Evolutionary conservation across 92 coral and sea anemone genomes (phyloP).

Genomic region (Meandrina meandrites): DNA sequence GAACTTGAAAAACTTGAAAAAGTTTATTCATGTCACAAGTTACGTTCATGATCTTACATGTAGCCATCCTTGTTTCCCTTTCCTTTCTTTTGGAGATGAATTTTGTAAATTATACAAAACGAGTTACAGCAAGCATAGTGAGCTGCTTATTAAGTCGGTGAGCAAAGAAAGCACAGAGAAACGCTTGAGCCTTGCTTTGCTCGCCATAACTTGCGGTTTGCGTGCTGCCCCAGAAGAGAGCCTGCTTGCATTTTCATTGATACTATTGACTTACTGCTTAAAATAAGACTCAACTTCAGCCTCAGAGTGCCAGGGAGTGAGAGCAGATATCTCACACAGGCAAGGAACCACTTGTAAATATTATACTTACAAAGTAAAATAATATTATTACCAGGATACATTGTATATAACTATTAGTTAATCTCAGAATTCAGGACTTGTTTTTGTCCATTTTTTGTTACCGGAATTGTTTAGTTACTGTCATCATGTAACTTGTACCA

Average conservation of each 20-base stretch:
- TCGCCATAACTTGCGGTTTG: no score
- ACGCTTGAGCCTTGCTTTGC: no score
- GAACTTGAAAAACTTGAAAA: no score
- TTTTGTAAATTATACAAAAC: background rate
- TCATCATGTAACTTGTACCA: background rate
- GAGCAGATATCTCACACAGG: background rate
- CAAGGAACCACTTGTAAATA: background rate
- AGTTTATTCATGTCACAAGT: no score
- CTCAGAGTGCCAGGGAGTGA: background rate
- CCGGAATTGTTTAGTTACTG: background rate
- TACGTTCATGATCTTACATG: background rate
- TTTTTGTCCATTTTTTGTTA: constrained; percentile 20
- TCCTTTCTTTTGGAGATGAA: background rate
- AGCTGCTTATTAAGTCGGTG: no score
- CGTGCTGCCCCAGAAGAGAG: no score
- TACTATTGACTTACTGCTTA: no score
- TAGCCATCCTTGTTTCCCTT: background rate
- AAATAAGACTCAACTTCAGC: no score
- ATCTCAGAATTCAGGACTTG: constrained; percentile 2
- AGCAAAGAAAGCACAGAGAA: no score
- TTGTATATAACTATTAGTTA: background rate
- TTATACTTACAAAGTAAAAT: background rate
- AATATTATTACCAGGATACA: background rate
- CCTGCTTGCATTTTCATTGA: no score
- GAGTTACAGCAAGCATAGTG: no score